Evolutionary conservation across 64 coral and sea anemone genomes (phyloP), one percentile per base, ranked within the genome.

Genomic region (Stylophora pistillata): DNA sequence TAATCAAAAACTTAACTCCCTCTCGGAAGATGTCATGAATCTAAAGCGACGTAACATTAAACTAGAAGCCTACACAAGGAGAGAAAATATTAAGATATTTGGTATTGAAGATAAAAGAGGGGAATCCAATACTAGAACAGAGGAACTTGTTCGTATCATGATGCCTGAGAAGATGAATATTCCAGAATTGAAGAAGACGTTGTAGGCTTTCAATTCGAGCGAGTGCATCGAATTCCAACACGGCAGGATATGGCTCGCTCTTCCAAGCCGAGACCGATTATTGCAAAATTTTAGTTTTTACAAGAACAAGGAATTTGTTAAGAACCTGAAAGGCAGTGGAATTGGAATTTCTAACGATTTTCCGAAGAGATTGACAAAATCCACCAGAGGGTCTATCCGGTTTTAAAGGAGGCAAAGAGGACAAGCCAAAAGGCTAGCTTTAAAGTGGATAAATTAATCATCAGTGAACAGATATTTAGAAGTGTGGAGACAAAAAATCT

Each of bases 331-430:
- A 74, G 70, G 70, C 10, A 87, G 68, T 15, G 52, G 47, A 9
- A 87, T 87, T 37, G 68, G 65, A 54, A n/a, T 87, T 11, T 37
- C 85, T 25, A 9, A 87, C 11, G 65, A 87, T 18, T 87, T 72
- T 33, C 70, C 64, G 30, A 31, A 52, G 85, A 87, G 55, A 87
- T 87, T 28, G 64, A 72, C 10, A 17, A 53, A 25, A 57, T 71
- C 10, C 68, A 72, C 10, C 33, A 13, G 30, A 75, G 20, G 23
- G 12, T 88, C 14, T 88, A 74, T 53, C 72, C 72, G 2, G 29
- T 37, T 7, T 41, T 60, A 9, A 87, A 87, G 58, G 76, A 88
- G 20, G 56, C 72, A 3, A 88, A 76, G 56, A 14, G 55, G 10
- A 13, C 4, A 20, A 57, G 37, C 9, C 53, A 58, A 37, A 74